Conservation (phyloP, 2,888 invertebrate species). For the Cantharis lateralis region DNA sequence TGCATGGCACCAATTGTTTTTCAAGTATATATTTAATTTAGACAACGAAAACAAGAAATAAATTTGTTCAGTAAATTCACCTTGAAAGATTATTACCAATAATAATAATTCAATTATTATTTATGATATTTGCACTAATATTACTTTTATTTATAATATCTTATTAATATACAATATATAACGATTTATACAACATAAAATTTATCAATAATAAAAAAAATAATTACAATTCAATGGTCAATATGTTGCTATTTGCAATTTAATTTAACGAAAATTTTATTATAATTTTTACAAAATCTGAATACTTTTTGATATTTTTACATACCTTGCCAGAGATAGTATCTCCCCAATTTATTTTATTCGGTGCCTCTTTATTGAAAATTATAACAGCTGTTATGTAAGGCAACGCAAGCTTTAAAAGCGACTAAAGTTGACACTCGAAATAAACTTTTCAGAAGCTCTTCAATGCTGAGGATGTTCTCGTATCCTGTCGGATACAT, state of each 20-base stretch:
- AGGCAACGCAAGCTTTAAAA: slow-evolving; percentile 10
- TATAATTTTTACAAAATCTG: neutral
- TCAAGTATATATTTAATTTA: neutral
- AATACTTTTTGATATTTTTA: neutral
- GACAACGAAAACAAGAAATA: neutral
- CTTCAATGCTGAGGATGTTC: slow-evolving; percentile 10
- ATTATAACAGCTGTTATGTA: neutral
- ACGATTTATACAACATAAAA: no score
- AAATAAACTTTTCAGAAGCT: slow-evolving; percentile 25
- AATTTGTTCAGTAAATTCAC: neutral
- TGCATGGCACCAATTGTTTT: neutral
- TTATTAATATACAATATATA: no score
- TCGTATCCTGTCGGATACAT: slow-evolving; percentile 11
- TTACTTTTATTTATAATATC: no score
- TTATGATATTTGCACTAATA: no score
- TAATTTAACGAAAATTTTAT: neutral
- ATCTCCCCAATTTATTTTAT: neutral
- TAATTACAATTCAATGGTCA: no score
- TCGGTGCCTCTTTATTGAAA: neutral
- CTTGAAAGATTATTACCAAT: neutral
- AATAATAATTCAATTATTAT: no score
- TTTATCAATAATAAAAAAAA: no score
- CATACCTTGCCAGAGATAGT: neutral
- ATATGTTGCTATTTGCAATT: no score
- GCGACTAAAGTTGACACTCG: slow-evolving; percentile 17